Conservation (phyloP, 2,797 vertebrate species). For the Galaxias olidus region DNA sequence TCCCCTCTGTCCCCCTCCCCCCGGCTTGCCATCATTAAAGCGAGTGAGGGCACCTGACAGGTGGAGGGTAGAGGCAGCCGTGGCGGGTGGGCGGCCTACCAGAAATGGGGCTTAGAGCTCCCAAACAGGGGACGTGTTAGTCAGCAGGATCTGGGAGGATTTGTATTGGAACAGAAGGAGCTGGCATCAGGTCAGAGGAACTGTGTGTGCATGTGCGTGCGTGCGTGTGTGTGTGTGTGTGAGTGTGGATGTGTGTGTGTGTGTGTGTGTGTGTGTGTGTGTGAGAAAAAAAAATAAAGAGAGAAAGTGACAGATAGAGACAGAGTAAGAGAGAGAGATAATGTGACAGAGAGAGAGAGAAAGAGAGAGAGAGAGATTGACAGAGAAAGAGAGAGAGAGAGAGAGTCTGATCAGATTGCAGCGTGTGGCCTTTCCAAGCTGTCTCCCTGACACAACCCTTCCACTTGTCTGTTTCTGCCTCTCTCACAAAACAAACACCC, state of each 20-base stretch:
- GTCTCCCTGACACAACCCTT: constrained; percentile 13
- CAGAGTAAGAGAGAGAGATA: too few relatives aligned
- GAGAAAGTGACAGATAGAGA: too few relatives aligned
- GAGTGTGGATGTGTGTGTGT: neutral
- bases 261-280: neutral
- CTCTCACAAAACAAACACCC: constrained; percentile 5
- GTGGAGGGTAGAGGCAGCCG: constrained; percentile 60
- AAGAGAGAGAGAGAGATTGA: neutral
- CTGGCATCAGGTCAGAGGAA: constrained; percentile 20
- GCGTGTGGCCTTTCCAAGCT: constrained; percentile 29
- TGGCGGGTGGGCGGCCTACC: constrained; percentile 53
- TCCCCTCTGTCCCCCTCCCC: constrained; percentile 26
- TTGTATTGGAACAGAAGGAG: constrained; percentile 31
- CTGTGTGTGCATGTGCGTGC: constrained; percentile 28
- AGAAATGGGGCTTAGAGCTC: constrained; percentile 49
- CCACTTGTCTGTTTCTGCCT: constrained; percentile 4
- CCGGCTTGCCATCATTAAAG: constrained; percentile 46
- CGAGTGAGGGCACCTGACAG: constrained; percentile 72
- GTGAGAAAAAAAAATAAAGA: neutral
- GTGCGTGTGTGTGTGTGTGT: constrained; percentile 3
- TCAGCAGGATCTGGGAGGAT: constrained; percentile 41
- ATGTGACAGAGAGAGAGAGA: neutral
- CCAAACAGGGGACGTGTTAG: constrained; percentile 54
- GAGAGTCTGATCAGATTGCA: neutral
- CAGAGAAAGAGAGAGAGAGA: neutral